These are phyloP conservation scores for Leptestheria dahalacensis DNA, from an alignment of 1,140 invertebrate species.

Conservation along the genomic window DNA sequence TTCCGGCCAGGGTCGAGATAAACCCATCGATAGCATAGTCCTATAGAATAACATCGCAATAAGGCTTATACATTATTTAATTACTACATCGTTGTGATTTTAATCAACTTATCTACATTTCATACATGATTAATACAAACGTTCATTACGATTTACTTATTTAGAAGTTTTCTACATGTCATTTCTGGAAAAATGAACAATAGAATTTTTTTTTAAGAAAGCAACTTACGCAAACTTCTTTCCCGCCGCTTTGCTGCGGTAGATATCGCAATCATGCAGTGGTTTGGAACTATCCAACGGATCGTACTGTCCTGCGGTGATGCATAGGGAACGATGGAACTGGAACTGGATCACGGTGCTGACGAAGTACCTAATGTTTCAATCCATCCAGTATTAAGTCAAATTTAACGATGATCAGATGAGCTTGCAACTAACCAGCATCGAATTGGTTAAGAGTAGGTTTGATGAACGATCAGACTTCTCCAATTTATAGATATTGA, in stretches of 20 bases:
- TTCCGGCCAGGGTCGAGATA: slow-evolving; percentile 44
- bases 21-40: slow-evolving; percentile 39
- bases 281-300: slow-evolving; percentile 41
- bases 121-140: no score
- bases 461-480: no score
- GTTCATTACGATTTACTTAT: no score
- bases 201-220: not conserved
- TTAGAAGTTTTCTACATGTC: no score
- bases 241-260: slow-evolving; percentile 32
- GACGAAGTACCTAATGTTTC: slow-evolving; percentile 54
- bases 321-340: slow-evolving; percentile 69
- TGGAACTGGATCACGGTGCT: slow-evolving; percentile 81
- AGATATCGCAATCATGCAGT: slow-evolving; percentile 46
- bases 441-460: no score
- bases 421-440: no score
- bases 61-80: not conserved
- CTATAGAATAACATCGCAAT: no score
- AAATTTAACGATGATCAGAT: no score
- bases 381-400: no score
- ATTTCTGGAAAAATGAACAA: not conserved
- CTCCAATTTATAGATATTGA: no score
- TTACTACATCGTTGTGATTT: no score
- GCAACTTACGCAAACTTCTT: slow-evolving; percentile 24
- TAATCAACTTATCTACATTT: no score
- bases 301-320: slow-evolving; percentile 59